These are phyloP conservation scores for Ditylenchus weischeri DNA, from an alignment of 2,888 invertebrate genomes.

Conservation along the genomic window DNA sequence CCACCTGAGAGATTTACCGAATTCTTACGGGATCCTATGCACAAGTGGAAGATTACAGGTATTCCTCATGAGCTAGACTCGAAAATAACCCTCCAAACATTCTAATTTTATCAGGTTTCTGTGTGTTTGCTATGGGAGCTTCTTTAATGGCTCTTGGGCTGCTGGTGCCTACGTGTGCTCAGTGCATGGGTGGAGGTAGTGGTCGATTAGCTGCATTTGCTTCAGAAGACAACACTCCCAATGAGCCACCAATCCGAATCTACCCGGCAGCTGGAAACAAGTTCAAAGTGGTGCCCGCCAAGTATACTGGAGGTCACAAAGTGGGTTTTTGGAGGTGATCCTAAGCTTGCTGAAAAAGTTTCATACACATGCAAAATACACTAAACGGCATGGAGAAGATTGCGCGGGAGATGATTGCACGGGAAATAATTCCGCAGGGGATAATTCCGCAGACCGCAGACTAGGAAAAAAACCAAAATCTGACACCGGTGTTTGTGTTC, in stretches of 20 bases:
- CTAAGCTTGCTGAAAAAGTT: no score
- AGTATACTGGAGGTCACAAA: constrained; percentile 30
- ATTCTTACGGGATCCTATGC: constrained; percentile 53
- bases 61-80: constrained; percentile 5
- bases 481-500: no score
- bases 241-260: constrained; percentile 56
- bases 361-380: no score
- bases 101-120: constrained; percentile 41
- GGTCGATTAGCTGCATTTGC: constrained; percentile 45
- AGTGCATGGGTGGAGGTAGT: constrained; percentile 45
- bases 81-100: not conserved
- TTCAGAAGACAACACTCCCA: constrained; percentile 53
- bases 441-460: no score
- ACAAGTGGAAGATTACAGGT: constrained; percentile 51
- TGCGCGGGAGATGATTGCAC: no score
- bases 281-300: constrained; percentile 36
- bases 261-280: constrained; percentile 41
- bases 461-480: no score
- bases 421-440: no score
- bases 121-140: constrained; percentile 53
- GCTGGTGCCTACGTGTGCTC: constrained; percentile 51
- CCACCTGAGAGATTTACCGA: constrained; percentile 49
- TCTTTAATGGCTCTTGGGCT: constrained; percentile 52
- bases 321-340: no score
- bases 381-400: no score